Percentiles rank a stretch among this genome's conserved stretches.
Conservation (phyloP, 35 echinoderm and acorn worm species). For the Apostichopus japonicus region DNA sequence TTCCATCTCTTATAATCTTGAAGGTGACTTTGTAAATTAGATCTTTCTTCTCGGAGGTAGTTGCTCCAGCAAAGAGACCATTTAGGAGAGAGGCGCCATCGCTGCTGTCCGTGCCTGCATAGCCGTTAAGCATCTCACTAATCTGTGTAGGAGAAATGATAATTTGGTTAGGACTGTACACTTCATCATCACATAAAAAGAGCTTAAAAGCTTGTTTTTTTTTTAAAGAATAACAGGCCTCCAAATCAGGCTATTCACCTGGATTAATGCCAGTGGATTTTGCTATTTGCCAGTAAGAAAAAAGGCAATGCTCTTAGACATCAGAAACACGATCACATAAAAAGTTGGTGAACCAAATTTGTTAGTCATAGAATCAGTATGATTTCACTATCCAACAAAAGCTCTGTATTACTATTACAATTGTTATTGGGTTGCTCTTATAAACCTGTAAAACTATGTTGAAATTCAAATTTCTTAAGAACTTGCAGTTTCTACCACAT, state of each 20-base stretch:
- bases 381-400: too few species aligned
- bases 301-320: neutral
- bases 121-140: constrained; percentile 12
- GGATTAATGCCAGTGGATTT: too few species aligned
- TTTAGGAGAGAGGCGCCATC: constrained; percentile 5
- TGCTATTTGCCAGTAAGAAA: neutral
- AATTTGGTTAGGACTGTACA: too few species aligned
- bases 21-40: constrained; percentile 4
- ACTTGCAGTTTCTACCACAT: too few species aligned
- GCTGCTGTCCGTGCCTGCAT: constrained; percentile 17
- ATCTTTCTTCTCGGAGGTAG: neutral
- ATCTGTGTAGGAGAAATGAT: neutral
- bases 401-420: too few species aligned
- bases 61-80: neutral
- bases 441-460: too few species aligned
- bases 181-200: neutral
- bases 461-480: too few species aligned
- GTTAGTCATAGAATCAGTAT: too few species aligned
- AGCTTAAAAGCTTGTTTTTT: neutral
- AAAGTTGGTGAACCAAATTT: neutral
- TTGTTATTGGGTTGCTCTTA: too few species aligned
- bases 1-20: constrained; percentile 21
- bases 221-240: neutral
- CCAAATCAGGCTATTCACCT: neutral
- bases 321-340: neutral